Evolutionary conservation across 2,797 vertebrate genomes (phyloP).

Genomic region (Micropoecilia bifurca): DNA sequence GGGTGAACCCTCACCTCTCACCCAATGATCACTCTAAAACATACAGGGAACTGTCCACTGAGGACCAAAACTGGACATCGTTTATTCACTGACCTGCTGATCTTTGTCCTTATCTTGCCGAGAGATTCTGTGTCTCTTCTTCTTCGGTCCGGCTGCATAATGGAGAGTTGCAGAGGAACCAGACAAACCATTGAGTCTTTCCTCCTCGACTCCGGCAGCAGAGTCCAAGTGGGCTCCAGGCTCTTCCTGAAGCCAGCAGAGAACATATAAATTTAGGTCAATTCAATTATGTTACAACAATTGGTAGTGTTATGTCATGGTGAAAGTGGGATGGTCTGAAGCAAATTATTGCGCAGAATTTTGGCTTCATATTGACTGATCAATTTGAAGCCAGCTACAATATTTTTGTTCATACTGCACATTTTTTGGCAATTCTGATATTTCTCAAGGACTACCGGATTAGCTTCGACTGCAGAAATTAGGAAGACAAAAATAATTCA

Average conservation of each 20-base stretch:
- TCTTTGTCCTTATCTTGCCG: conserved; percentile 82
- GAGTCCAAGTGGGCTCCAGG: conserved; percentile 67
- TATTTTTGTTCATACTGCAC: background rate
- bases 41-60: background rate
- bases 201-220: conserved; percentile 68
- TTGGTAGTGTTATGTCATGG: background rate
- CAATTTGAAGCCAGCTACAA: no score
- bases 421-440: conserved; percentile 1
- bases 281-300: background rate
- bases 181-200: conserved; percentile 70
- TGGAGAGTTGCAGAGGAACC: conserved; percentile 64
- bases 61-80: background rate
- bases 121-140: conserved; percentile 77
- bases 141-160: conserved; percentile 73
- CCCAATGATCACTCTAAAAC: background rate
- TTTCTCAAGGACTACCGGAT: background rate
- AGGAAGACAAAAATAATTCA: background rate
- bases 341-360: background rate
- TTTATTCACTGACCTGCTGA: conserved; percentile 63
- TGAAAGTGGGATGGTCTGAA: background rate
- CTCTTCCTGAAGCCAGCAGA: conserved; percentile 74
- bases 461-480: background rate
- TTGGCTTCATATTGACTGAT: background rate
- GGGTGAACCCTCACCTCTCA: background rate
- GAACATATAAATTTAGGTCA: background rate